These are phyloP conservation scores for Craterocephalus amniculus DNA, from an alignment of 2,797 vertebrate genomes.

Conservation along the genomic window DNA sequence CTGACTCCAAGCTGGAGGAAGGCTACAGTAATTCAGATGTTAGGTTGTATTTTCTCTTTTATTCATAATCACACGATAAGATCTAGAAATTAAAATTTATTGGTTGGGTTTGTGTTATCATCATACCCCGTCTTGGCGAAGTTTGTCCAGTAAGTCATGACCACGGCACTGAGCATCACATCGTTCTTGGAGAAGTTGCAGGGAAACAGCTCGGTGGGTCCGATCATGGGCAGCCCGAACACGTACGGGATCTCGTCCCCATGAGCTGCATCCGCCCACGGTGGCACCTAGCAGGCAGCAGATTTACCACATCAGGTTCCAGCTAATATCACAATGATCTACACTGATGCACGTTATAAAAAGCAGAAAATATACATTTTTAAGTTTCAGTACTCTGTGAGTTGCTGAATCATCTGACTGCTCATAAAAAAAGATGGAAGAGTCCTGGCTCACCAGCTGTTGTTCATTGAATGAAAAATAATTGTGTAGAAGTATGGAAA, in stretches of 20 bases:
- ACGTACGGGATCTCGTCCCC: constrained; percentile 99
- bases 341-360: no score
- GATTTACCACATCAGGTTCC: constrained; percentile 44
- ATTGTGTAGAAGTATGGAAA: background rate
- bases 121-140: constrained; percentile 98
- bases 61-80: no score
- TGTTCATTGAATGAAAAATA: background rate
- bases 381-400: background rate
- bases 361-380: background rate
- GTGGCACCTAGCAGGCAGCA: constrained; percentile 84
- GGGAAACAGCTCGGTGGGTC: constrained; percentile 97
- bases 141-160: constrained; percentile 99
- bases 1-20: background rate
- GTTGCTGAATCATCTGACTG: background rate
- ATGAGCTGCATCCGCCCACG: constrained; percentile 97
- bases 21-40: background rate
- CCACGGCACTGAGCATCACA: constrained; percentile 98
- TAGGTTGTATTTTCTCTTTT: background rate
- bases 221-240: constrained; percentile 97
- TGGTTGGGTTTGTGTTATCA: background rate
- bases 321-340: background rate
- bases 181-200: constrained; percentile 99
- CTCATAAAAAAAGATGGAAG: background rate
- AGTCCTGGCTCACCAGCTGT: background rate
- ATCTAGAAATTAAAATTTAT: background rate